Conservation (phyloP, 2,888 invertebrate species). For the Limenitis camilla region DNA sequence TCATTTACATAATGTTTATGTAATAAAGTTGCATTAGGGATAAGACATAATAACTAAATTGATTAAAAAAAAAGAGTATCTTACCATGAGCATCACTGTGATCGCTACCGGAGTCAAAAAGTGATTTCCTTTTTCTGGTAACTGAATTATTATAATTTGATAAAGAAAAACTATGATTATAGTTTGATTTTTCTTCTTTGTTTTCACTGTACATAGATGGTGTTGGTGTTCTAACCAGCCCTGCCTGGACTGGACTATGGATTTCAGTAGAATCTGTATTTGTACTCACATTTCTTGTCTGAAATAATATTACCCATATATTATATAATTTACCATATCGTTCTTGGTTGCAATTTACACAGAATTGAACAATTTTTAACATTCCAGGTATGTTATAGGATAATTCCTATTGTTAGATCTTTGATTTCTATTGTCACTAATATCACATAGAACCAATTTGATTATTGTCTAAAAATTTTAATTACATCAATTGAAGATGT, state of each 20-base stretch:
- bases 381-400: too few relatives aligned
- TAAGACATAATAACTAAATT: background rate
- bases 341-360: too few relatives aligned
- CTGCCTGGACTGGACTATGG: constrained; percentile 31
- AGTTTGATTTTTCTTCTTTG: constrained; percentile 26
- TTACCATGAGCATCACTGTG: constrained; percentile 15
- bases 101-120: constrained; percentile 32
- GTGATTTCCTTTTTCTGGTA: constrained; percentile 43
- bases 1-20: too few relatives aligned
- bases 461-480: too few relatives aligned
- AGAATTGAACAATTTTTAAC: too few relatives aligned
- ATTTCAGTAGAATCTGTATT: constrained; percentile 33
- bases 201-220: constrained; percentile 30
- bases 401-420: too few relatives aligned
- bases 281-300: constrained; percentile 32
- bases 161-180: constrained; percentile 34
- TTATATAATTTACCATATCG: background rate
- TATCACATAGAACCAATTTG: too few relatives aligned
- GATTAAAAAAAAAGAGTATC: background rate
- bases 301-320: constrained; percentile 17
- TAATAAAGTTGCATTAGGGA: too few relatives aligned
- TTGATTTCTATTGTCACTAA: too few relatives aligned
- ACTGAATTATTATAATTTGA: constrained; percentile 35
- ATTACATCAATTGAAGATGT: too few relatives aligned
- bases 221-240: constrained; percentile 28